Conservation (phyloP, 1,140 invertebrate species). For the Paralvinella palmiformis region DNA sequence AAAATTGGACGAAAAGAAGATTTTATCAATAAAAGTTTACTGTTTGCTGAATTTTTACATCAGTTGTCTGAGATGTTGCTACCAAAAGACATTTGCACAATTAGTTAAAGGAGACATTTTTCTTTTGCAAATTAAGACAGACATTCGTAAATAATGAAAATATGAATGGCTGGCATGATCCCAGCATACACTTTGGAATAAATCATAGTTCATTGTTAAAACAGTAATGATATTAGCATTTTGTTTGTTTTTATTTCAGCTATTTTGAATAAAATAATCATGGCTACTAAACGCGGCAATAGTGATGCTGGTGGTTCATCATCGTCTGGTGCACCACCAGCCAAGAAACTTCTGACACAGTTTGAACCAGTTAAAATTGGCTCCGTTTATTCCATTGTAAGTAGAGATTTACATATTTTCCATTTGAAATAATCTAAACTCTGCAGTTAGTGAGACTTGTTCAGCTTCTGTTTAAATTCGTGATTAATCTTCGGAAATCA, state of each 20-base stretch:
- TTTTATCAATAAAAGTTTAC: too few relatives aligned
- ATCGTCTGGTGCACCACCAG: constrained; percentile 39
- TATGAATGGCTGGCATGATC: too few relatives aligned
- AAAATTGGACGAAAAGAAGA: too few relatives aligned
- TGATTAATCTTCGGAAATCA: neutral
- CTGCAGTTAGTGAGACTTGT: neutral
- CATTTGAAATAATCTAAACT: neutral
- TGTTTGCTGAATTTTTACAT: too few relatives aligned
- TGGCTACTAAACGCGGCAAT: constrained; percentile 1
- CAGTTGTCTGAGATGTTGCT: too few relatives aligned
- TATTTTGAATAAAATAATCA: neutral
- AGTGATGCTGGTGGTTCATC: constrained; percentile 42
- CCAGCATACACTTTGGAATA: too few relatives aligned
- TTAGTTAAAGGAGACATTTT: too few relatives aligned
- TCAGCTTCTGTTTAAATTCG: neutral
- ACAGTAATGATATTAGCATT: too few relatives aligned
- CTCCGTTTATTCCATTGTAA: constrained; percentile 74
- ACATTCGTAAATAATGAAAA: too few relatives aligned
- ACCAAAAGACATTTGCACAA: too few relatives aligned
- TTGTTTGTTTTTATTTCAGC: neutral
- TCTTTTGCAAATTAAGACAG: too few relatives aligned
- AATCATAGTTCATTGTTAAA: too few relatives aligned
- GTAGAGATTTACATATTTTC: constrained; percentile 4
- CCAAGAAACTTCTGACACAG: constrained; percentile 65
- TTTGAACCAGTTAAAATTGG: constrained; percentile 90